Evolutionary conservation across 2,113 vertebrate genomes (phyloP), one percentile per base, ranked within the genome.

Genomic region (Rattus rattus): DNA sequence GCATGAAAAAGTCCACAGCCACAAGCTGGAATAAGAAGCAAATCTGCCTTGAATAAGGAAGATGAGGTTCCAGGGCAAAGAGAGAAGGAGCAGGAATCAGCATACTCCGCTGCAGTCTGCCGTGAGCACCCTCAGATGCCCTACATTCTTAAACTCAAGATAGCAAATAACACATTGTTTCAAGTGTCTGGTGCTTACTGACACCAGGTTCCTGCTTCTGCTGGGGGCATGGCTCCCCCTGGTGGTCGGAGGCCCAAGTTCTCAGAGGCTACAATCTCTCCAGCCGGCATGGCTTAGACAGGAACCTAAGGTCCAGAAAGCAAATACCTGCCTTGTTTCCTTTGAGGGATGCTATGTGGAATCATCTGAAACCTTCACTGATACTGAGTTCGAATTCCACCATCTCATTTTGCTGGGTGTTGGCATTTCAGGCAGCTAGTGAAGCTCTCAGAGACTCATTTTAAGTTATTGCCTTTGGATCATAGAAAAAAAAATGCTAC

Each of bases 201-300:
- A 39, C 10, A 19, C 20, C 63, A 26, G n/a, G 10, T 63, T 87
- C 47, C 89, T 24, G 0, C 70, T 91, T 97, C 92, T 90, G n/a
- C 96, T 94, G 26, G 67, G 77, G 83, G 87, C n/a, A 67, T 39
- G 73, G 88, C 73, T 5, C 92, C 96, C 69, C 89, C 97, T 97
- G 67, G 85, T 94, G 94, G 72, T 10, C 56, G 97, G 97, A 98
- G 97, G 97, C 95, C 97, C 85, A 49, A 1, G 26, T 72, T 43
- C 86, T 72, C 69, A 54, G 52, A 7, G 3, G 7, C 17, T 33
- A 0, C 3, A 2, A 8, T 30, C 19, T 56, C 12, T 39, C 22
- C 9, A n/a, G 0, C 20, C 24, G 12, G 3, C 43, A 33, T 11
- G 30, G 2, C 13, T 85, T 69, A 69, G 49, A 47, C 7, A 0